Percentiles rank a stretch among this genome's conserved stretches.
Conservation (phyloP, 2,888 invertebrate genomes). For the Girardia tigrina region DNA sequence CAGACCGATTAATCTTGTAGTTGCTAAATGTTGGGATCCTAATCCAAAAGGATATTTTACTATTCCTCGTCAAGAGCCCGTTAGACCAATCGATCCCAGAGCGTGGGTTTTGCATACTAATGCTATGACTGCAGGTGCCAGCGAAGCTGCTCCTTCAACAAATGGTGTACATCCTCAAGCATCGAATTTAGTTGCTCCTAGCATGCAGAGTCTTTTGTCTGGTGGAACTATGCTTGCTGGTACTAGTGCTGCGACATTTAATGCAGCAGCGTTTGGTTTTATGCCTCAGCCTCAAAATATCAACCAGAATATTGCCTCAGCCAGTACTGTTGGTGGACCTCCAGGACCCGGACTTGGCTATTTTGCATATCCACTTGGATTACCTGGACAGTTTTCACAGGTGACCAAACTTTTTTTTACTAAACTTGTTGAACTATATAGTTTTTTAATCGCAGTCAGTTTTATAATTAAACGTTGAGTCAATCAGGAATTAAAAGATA, state of each 20-base stretch:
- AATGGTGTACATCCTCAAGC: constrained; percentile 10
- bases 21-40: constrained; percentile 98
- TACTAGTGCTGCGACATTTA: constrained; percentile 32
- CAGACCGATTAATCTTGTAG: constrained; percentile 84
- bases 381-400: constrained; percentile 19
- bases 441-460: no score
- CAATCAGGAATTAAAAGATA: no score
- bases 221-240: constrained; percentile 27
- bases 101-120: constrained; percentile 99
- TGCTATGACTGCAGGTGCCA: constrained; percentile 53
- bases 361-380: neutral
- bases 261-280: constrained; percentile 24
- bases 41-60: constrained; percentile 97
- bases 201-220: constrained; percentile 29
- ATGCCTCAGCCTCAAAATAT: constrained; percentile 13
- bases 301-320: neutral
- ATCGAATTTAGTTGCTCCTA: constrained; percentile 27
- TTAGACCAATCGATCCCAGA: constrained; percentile 92
- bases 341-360: neutral
- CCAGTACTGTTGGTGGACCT: neutral
- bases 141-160: neutral
- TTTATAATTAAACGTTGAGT: no score
- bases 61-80: constrained; percentile 81
- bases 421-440: no score
- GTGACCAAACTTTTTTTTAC: no score